These are phyloP conservation scores for Pycnonotus jocosus DNA, from an alignment of 2,113 vertebrate species.

Conservation along the genomic window DNA sequence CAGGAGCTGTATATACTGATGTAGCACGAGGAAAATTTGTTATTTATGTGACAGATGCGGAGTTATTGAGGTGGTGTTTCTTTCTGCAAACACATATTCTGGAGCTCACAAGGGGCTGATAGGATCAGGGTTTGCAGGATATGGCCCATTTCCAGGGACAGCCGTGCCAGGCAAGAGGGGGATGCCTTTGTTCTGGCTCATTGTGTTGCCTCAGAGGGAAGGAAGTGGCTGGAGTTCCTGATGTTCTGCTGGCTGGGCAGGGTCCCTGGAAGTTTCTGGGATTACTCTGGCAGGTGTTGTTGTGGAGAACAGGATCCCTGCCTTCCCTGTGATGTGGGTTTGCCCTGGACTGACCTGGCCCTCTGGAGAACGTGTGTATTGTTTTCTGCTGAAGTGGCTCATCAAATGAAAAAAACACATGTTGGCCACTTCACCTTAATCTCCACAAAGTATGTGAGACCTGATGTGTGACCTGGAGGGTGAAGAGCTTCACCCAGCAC, in stretches of 20 bases:
- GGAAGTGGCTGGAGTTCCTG: conserved; percentile 69
- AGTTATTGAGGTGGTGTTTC: neutral
- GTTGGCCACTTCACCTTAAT: neutral
- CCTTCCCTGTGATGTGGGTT: neutral
- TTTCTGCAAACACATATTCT: neutral
- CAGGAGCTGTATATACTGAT: neutral
- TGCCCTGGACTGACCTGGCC: neutral
- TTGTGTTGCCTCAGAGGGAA: conserved; percentile 72
- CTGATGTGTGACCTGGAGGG: neutral
- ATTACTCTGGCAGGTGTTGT: conserved; percentile 70
- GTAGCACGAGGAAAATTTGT: neutral
- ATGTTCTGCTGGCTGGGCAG: conserved; percentile 61
- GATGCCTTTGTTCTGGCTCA: conserved; percentile 69
- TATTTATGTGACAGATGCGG: neutral
- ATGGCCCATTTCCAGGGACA: conserved; percentile 41
- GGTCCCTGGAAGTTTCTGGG: conserved; percentile 26
- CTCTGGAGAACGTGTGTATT: neutral
- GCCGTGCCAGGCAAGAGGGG: conserved; percentile 26
- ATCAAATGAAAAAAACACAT: conserved; percentile 36
- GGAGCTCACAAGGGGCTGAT: conserved; percentile 20
- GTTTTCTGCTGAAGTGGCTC: conserved; percentile 4
- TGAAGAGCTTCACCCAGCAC: neutral
- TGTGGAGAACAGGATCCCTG: conserved; percentile 41
- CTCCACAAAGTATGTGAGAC: neutral
- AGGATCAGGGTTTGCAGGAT: conserved; percentile 48